Base-by-base conservation (phyloP, 2,797 vertebrate species). In the Lindbergichthys nudifrons region DNA sequence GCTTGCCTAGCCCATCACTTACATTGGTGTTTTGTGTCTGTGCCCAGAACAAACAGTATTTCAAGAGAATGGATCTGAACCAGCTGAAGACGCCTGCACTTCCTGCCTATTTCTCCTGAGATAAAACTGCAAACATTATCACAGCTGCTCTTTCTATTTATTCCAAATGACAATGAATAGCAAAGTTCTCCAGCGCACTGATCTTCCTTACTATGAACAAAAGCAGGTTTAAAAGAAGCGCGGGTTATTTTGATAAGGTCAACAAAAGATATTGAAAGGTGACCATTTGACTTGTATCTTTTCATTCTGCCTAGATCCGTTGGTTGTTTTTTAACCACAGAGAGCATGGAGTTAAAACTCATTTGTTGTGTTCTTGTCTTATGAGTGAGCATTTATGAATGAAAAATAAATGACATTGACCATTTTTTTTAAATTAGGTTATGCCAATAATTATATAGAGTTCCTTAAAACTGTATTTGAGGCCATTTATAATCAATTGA, bases 41-140 rank as follows among this genome's bases (percentile, higher is more conserved):
- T 90, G 93, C 78, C 81, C 92, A 94, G 86, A 92, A 92, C 93
- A 96, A 96, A 96, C 95, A 95, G 51, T 21, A 73, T 87, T 90
- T 89, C 71, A 73, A 77, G 71, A 75, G 67, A 87, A 87, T 57
- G 72, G 81, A 66, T 81, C 78, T 83, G 65, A 61, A 84, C 70
- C 52, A 90, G 87, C 85, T 87, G 88, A 93, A 87, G 93, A 92
- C 78, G 93, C 95, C 94, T 94, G 80, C 93, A 93, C 94, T 93
- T 93, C 77, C 77, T 36, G 23, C 59, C 79, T 80, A 80, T 82
- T 75, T 57, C 85, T 85, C 85, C 75, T 23, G 78, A 88, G 89
- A 90, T 80, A 60, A 89, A 91, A 81, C 87, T 79, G 76, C 87
- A 94, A 93, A 94, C 90, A 91, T 90, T 89, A 84, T 85, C 86